phyloP scores from a whole-genome alignment of 1,140 invertebrate species.

The Drosophila gunungcola region DNA sequence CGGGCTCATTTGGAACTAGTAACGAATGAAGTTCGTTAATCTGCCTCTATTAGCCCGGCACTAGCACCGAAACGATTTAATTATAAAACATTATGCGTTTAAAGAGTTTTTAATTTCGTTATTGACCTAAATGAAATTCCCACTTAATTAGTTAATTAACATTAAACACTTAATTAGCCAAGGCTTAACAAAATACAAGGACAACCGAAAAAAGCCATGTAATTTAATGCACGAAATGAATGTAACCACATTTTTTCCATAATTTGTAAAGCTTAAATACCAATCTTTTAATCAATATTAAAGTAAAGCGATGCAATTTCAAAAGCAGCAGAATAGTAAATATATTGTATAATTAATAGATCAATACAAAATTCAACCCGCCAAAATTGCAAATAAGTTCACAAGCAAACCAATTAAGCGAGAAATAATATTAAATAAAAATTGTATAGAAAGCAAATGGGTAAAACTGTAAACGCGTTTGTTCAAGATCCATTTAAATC shows the following conservation, averaged over 20 bases:
- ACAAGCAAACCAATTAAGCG: constrained; percentile 45
- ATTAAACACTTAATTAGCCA: constrained; percentile 71
- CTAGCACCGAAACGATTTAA: constrained; percentile 21
- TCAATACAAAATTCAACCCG: constrained; percentile 70
- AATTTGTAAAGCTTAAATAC: constrained; percentile 51
- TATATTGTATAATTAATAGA: constrained; percentile 64
- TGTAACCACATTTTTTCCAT: constrained; percentile 42
- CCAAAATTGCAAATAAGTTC: constrained; percentile 70
- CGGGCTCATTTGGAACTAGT: constrained; percentile 3
- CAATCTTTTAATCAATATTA: constrained; percentile 59
- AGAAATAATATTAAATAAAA: constrained; percentile 36
- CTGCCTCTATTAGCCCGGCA: constrained; percentile 26
- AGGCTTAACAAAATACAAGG: constrained; percentile 19
- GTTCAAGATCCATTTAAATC: constrained; percentile 29
- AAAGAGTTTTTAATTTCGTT: constrained; percentile 51
- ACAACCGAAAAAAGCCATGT: constrained; percentile 22
- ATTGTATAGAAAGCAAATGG: constrained; percentile 37
- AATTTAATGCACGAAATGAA: constrained; percentile 34
- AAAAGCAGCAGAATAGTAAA: constrained; percentile 18
- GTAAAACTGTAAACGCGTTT: constrained; percentile 17
- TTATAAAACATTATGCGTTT: constrained; percentile 38
- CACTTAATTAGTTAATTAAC: constrained; percentile 69
- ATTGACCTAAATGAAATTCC: constrained; percentile 49
- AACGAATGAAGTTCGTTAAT: constrained; percentile 27
- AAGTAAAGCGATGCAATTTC: constrained; percentile 24